Evolutionary conservation across 2,113 vertebrate genomes (phyloP).

Genomic region (Struthio camelus): DNA sequence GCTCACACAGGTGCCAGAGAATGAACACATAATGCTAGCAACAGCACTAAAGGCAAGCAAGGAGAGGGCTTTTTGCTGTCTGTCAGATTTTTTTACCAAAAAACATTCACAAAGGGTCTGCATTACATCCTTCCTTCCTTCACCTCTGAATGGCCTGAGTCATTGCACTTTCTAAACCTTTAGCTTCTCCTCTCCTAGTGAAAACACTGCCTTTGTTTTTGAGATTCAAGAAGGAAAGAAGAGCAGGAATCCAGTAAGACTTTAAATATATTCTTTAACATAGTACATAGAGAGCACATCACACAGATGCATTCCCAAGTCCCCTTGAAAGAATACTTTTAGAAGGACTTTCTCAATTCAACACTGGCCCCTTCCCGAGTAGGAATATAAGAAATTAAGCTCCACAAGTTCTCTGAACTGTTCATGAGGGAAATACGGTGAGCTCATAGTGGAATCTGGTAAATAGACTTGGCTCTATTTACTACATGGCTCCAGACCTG

Average conservation of each 20-base stretch:
- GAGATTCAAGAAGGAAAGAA: not conserved
- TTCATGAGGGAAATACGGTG: not conserved
- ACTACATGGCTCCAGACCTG: not conserved
- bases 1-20: not conserved
- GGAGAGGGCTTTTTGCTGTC: not conserved
- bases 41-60: not conserved
- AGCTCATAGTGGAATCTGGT: not conserved
- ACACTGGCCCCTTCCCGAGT: accelerated
- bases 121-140: not conserved
- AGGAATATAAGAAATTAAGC: not conserved
- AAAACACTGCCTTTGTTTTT: not conserved
- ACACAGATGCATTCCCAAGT: not conserved
- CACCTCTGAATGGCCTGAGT: not conserved
- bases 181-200: not conserved
- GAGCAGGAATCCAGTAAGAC: not conserved
- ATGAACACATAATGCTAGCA: not conserved
- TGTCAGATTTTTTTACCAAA: not conserved
- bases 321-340: not conserved
- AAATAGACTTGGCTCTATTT: not conserved
- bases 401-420: accelerated
- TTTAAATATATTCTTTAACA: not conserved
- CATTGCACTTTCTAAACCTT: not conserved
- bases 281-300: not conserved
- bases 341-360: not conserved
- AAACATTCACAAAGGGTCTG: not conserved